These are phyloP conservation scores for Drosophila antonietae DNA, from an alignment of 2,888 invertebrate genomes.

Conservation along the genomic window DNA sequence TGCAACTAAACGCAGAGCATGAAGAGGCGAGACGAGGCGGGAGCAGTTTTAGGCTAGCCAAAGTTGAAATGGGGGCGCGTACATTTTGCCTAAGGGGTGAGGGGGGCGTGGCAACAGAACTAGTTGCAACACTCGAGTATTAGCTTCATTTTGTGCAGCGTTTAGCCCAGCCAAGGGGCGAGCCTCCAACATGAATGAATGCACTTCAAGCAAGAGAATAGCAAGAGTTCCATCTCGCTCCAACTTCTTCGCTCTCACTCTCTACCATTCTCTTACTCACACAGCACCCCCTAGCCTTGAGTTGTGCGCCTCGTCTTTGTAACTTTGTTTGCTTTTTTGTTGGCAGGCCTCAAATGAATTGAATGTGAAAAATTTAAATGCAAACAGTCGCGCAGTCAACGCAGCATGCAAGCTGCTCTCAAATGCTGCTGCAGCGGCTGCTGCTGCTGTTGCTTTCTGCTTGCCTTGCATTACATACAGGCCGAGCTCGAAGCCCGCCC, in stretches of 20 bases:
- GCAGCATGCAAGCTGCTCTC: conserved; percentile 52
- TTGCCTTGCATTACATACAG: conserved; percentile 3
- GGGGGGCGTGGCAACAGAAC: conserved; percentile 41
- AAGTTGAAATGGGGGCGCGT: not conserved
- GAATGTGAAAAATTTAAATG: conserved; percentile 81
- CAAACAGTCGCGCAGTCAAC: conserved; percentile 69
- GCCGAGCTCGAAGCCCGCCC: conserved; percentile 15
- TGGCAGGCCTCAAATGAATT: conserved; percentile 79
- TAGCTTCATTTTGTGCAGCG: conserved; percentile 77
- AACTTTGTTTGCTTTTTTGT: conserved; percentile 74
- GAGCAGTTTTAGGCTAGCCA: not conserved
- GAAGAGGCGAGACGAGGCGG: not conserved
- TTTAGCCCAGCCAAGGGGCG: conserved; percentile 51
- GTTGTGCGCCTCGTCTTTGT: conserved; percentile 8
- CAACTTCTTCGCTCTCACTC: no score
- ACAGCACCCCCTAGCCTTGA: not conserved
- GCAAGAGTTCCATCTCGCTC: not conserved
- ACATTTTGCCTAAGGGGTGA: conserved; percentile 4
- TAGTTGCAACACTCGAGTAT: conserved; percentile 77
- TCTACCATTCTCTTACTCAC: not conserved
- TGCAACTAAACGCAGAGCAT: not conserved
- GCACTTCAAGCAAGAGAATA: not conserved
- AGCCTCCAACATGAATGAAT: conserved; percentile 9
- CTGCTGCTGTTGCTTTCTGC: conserved; percentile 18
- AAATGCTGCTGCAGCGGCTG: conserved; percentile 21